These are phyloP conservation scores for Solenopsis invicta DNA, from an alignment of 1,140 invertebrate genomes.

Conservation along the genomic window DNA sequence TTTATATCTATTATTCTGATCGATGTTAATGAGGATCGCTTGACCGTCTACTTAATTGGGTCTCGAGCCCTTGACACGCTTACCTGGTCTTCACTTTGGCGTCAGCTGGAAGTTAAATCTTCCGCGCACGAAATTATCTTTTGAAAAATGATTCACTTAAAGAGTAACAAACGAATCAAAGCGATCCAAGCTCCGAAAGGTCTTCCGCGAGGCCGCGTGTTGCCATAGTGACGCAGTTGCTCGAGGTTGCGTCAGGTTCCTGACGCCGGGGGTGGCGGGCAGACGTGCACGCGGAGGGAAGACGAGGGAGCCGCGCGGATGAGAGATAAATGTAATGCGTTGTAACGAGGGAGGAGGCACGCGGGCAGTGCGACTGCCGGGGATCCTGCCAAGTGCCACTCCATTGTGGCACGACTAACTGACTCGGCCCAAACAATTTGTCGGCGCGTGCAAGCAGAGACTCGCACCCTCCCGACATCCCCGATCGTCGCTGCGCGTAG, in stretches of 20 bases:
- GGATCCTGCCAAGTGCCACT: slow-evolving; percentile 82
- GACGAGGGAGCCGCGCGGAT: slow-evolving; percentile 73
- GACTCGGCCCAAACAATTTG: slow-evolving; percentile 86
- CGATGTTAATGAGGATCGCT: background rate
- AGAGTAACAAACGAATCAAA: slow-evolving; percentile 48
- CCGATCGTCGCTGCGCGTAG: slow-evolving; percentile 9
- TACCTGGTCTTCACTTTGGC: background rate
- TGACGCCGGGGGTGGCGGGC: slow-evolving; percentile 62
- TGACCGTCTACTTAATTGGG: slow-evolving; percentile 11
- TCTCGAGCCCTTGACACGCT: background rate
- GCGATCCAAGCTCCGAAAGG: background rate
- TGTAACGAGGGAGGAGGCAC: slow-evolving; percentile 76
- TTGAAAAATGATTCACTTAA: slow-evolving; percentile 57
- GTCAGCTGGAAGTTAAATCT: slow-evolving; percentile 40
- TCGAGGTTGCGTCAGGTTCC: slow-evolving; percentile 41
- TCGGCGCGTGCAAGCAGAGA: slow-evolving; percentile 79
- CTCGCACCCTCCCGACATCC: slow-evolving; percentile 61
- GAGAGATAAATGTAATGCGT: slow-evolving; percentile 84
- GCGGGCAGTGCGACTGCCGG: slow-evolving; percentile 36
- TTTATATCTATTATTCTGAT: slow-evolving; percentile 13
- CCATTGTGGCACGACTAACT: slow-evolving; percentile 85
- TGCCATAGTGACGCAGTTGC: slow-evolving; percentile 79
- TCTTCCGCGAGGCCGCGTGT: slow-evolving; percentile 65
- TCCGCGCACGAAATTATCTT: slow-evolving; percentile 36
- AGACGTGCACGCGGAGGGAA: slow-evolving; percentile 76